These are phyloP conservation scores for Encarsia formosa DNA, from an alignment of 2,888 invertebrate genomes.

Conservation along the genomic window DNA sequence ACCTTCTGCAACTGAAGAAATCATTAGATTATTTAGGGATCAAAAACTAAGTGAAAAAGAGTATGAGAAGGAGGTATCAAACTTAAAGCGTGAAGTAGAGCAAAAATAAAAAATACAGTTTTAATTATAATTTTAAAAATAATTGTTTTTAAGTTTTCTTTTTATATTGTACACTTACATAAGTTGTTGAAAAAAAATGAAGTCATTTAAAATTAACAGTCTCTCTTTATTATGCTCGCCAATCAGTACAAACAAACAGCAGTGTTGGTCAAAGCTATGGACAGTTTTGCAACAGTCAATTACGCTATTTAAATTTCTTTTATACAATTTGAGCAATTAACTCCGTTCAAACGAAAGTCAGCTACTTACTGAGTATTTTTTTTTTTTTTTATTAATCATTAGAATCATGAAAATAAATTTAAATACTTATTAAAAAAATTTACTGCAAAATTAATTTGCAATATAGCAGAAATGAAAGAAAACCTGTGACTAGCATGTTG, in stretches of 20 bases:
- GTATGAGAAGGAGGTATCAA: constrained; percentile 23
- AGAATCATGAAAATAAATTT: too few relatives aligned
- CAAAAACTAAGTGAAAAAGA: constrained; percentile 52
- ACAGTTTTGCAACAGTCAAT: constrained; percentile 9
- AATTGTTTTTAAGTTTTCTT: constrained; percentile 6
- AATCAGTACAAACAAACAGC: constrained; percentile 23
- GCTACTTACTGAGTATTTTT: constrained; percentile 16
- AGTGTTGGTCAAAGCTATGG: constrained; percentile 6
- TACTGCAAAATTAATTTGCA: constrained; percentile 9
- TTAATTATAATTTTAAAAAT: not conserved
- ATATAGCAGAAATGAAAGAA: constrained; percentile 15
- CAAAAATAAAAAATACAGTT: constrained; percentile 1
- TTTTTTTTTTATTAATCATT: not conserved
- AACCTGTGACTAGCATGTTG: constrained; percentile 24
- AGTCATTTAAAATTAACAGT: constrained; percentile 22
- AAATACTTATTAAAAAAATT: constrained; percentile 6
- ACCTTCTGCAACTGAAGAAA: constrained; percentile 64
- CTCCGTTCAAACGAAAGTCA: constrained; percentile 10
- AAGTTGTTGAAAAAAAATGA: constrained; percentile 5
- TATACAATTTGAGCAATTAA: constrained; percentile 9
- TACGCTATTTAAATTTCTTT: not conserved
- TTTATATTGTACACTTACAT: not conserved
- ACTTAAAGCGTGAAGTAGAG: not conserved
- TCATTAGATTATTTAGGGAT: constrained; percentile 63
- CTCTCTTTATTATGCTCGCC: constrained; percentile 22